A percentile compares a stretch with the other conserved stretches of the same genome.
Evolutionary conservation across 2,797 vertebrate genomes (phyloP).

Genomic region (Spinibarbus caldwelli): DNA sequence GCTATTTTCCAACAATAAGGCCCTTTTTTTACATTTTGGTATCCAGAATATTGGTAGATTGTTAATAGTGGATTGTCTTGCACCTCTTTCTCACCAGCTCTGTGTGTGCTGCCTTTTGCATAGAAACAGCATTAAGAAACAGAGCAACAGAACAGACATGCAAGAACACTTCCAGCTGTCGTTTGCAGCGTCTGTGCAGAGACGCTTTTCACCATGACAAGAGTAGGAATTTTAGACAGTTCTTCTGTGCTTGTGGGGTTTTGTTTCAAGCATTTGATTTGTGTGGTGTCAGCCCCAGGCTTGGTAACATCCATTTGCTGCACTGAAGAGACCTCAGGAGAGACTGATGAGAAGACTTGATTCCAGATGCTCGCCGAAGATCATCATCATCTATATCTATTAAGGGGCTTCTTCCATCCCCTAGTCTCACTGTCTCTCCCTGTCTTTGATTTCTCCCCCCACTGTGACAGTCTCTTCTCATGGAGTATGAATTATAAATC

Average conservation of each 20-base stretch:
- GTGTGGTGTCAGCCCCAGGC: constrained; percentile 28
- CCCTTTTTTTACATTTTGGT: neutral
- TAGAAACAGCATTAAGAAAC: constrained; percentile 18
- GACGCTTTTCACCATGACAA: constrained; percentile 24
- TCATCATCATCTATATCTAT: constrained; percentile 48
- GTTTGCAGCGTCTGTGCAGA: neutral
- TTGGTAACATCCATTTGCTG: constrained; percentile 39
- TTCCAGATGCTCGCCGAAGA: constrained; percentile 50
- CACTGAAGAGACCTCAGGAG: constrained; percentile 35
- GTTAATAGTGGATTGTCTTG: constrained; percentile 28
- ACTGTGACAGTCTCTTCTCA: constrained; percentile 28
- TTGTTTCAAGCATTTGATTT: constrained; percentile 51
- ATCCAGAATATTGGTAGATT: neutral
- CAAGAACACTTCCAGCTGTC: constrained; percentile 36
- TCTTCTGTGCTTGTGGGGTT: constrained; percentile 36
- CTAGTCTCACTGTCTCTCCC: constrained; percentile 37
- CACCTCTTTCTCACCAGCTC: constrained; percentile 7
- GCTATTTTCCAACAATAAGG: neutral
- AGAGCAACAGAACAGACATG: constrained; percentile 1
- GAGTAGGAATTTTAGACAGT: constrained; percentile 26
- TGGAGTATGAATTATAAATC: constrained; percentile 61
- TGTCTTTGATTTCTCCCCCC: neutral
- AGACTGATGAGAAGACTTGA: constrained; percentile 51
- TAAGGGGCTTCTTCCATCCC: constrained; percentile 61
- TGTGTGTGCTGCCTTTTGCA: constrained; percentile 21